Evolutionary conservation across 2,797 vertebrate genomes (phyloP).

Genomic region (Silurus lanzhouensis): DNA sequence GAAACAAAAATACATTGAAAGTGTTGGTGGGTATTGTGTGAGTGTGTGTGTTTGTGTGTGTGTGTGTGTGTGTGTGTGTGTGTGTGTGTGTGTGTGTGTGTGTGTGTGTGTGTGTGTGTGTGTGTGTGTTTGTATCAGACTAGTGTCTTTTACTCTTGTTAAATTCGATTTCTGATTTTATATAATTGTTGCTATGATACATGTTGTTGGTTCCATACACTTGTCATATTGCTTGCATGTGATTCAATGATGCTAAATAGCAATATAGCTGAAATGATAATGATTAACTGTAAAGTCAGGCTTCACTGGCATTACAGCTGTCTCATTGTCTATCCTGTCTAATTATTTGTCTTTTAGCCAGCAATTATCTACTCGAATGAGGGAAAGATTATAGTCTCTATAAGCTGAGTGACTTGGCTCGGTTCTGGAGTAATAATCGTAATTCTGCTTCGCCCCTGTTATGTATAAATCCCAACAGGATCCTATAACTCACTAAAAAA

Average conservation of each 20-base stretch:
- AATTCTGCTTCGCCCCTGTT: conserved; percentile 8
- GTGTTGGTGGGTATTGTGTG: too few relatives aligned
- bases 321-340: conserved; percentile 12
- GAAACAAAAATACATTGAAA: too few relatives aligned
- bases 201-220: not conserved
- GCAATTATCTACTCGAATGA: conserved; percentile 29
- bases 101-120: too few relatives aligned
- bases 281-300: conserved; percentile 24
- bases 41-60: too few relatives aligned
- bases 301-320: conserved; percentile 10
- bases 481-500: not conserved
- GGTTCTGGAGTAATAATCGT: conserved; percentile 13
- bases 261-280: conserved; percentile 12
- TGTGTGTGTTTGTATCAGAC: too few relatives aligned
- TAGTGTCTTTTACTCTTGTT: too few relatives aligned
- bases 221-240: not conserved
- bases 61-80: too few relatives aligned
- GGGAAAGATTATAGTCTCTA: conserved; percentile 6
- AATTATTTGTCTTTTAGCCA: conserved; percentile 15
- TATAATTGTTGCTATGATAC: not conserved
- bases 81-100: too few relatives aligned
- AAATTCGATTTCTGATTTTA: too few relatives aligned
- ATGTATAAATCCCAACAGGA: not conserved
- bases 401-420: conserved; percentile 14
- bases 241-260: not conserved